These are phyloP conservation scores for Calidris pygmaea DNA, from an alignment of 2,113 vertebrate species.

Conservation along the genomic window DNA sequence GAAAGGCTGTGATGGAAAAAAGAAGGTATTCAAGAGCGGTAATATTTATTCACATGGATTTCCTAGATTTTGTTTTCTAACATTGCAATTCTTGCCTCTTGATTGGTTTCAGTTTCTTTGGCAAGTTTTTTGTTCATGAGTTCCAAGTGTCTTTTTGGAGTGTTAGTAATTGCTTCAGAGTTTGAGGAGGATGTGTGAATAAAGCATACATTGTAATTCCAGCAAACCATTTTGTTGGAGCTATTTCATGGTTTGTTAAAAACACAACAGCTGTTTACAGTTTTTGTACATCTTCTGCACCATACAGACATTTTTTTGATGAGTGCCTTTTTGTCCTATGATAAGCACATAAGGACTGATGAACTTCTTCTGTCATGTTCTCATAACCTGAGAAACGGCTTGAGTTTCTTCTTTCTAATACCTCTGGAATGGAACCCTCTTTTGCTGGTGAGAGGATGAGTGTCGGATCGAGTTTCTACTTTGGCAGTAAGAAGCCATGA, in stretches of 20 bases:
- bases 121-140: background rate
- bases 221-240: background rate
- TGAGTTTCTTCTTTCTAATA: background rate
- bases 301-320: background rate
- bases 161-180: background rate
- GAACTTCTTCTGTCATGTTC: background rate
- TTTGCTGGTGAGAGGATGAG: background rate
- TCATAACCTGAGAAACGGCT: conserved; percentile 40
- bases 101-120: background rate
- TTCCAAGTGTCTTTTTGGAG: background rate
- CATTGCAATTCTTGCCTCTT: background rate
- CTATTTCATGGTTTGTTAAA: conserved; percentile 47
- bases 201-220: conserved; percentile 22
- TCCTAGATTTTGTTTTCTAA: background rate
- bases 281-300: conserved; percentile 17
- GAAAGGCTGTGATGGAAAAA: background rate
- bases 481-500: background rate
- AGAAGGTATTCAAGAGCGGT: background rate
- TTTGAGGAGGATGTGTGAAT: conserved; percentile 29
- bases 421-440: background rate
- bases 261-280: conserved; percentile 52
- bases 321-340: background rate
- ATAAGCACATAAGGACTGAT: background rate
- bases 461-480: background rate
- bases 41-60: background rate